These are phyloP conservation scores for Pungitius pungitius DNA, from an alignment of 2,113 vertebrate genomes.

Conservation along the genomic window DNA sequence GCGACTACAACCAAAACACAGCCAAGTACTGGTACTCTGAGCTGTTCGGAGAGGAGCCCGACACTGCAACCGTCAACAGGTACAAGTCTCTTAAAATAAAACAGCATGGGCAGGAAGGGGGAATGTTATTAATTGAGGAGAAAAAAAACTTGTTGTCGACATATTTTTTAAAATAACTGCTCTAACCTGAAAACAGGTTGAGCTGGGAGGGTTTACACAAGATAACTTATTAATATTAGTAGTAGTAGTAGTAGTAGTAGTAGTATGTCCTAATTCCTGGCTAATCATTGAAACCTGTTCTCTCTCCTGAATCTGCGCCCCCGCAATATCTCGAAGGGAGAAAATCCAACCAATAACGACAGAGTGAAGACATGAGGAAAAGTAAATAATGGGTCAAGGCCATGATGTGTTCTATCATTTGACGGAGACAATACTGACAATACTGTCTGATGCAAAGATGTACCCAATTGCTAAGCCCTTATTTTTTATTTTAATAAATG, in stretches of 20 bases:
- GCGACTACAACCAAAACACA: constrained; percentile 98
- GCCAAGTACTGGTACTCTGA: constrained; percentile 94
- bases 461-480: background rate
- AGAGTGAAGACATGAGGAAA: constrained; percentile 5
- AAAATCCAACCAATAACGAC: background rate
- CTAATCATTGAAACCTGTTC: constrained; percentile 4
- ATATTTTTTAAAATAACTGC: background rate
- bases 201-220: background rate
- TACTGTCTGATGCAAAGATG: too few relatives aligned
- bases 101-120: background rate
- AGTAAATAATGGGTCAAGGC: constrained; percentile 31
- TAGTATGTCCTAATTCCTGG: background rate
- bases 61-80: constrained; percentile 76
- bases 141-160: too few relatives aligned
- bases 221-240: background rate
- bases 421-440: too few relatives aligned
- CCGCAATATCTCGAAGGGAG: background rate
- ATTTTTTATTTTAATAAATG: background rate
- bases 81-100: constrained; percentile 17
- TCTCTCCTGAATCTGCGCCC: background rate
- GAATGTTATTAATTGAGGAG: background rate
- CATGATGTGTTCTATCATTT: background rate
- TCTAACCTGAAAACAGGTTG: background rate
- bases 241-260: too few relatives aligned
- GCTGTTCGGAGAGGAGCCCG: constrained; percentile 89